Percentiles rank a stretch among this genome's conserved stretches.
phyloP scores from a whole-genome alignment of 2,797 vertebrate species.

The Chromis chromis region DNA sequence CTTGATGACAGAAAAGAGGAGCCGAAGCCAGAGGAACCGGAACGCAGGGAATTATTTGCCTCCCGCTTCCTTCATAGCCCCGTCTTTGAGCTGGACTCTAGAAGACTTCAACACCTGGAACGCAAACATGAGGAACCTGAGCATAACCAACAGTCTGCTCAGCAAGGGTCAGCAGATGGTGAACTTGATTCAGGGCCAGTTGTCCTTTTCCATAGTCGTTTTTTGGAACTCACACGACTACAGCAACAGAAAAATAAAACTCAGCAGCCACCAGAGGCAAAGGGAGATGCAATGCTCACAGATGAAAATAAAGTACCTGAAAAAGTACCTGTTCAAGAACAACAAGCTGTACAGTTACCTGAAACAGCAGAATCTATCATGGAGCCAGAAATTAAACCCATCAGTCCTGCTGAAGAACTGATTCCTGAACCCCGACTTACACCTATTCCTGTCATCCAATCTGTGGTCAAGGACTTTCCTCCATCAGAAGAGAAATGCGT shows the following conservation, averaged over 20 bases:
- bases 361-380: constrained; percentile 81
- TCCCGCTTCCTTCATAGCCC: constrained; percentile 98
- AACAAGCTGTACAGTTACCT: constrained; percentile 68
- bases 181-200: constrained; percentile 89
- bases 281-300: constrained; percentile 56
- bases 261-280: constrained; percentile 87
- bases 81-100: constrained; percentile 97
- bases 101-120: constrained; percentile 94
- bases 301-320: constrained; percentile 67
- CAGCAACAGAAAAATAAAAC: constrained; percentile 95
- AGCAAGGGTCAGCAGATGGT: constrained; percentile 86
- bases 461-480: constrained; percentile 66
- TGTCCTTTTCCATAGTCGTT: constrained; percentile 96
- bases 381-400: constrained; percentile 84
- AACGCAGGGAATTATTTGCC: constrained; percentile 94
- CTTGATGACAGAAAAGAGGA: constrained; percentile 96
- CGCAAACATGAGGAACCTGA: constrained; percentile 94
- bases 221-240: constrained; percentile 90
- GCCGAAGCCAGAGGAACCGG: constrained; percentile 95
- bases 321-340: constrained; percentile 85
- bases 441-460: constrained; percentile 34
- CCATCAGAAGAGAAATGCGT: constrained; percentile 68
- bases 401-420: constrained; percentile 76
- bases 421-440: constrained; percentile 56
- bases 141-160: constrained; percentile 85